Percentiles rank a stretch among this genome's conserved stretches.
These are phyloP conservation scores for Operophtera brumata DNA, from an alignment of 2,888 invertebrate genomes.

Conservation along the genomic window DNA sequence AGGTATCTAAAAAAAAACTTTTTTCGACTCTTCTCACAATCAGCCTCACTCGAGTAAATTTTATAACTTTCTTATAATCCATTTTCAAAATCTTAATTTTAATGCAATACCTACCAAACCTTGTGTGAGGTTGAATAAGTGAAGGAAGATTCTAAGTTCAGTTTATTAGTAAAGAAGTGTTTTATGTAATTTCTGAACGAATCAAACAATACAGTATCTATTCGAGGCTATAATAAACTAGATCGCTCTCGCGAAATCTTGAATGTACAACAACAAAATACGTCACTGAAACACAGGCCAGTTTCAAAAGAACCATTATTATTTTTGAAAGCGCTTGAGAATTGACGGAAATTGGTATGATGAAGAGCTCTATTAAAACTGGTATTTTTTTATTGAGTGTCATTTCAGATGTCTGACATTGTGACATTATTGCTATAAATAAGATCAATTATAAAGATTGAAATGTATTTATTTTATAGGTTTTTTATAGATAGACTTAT, in stretches of 20 bases:
- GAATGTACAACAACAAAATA: conserved; percentile 29
- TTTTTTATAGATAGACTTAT: not conserved
- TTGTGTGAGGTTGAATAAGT: too few species aligned
- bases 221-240: conserved; percentile 35
- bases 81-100: too few species aligned
- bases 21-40: too few species aligned
- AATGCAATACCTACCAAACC: too few species aligned
- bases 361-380: conserved; percentile 23
- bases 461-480: conserved; percentile 18
- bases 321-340: not conserved
- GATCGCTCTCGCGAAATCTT: conserved; percentile 42
- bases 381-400: conserved; percentile 31
- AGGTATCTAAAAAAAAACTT: too few species aligned
- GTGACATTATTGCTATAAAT: conserved; percentile 35
- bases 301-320: conserved; percentile 14
- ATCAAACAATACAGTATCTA: conserved; percentile 29
- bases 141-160: too few species aligned
- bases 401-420: conserved; percentile 33
- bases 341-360: not conserved
- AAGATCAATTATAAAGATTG: conserved; percentile 18
- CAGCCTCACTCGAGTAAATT: too few species aligned
- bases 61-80: too few species aligned
- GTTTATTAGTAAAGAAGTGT: too few species aligned
- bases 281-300: conserved; percentile 31
- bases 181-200: too few species aligned